A percentile compares a stretch with the other conserved stretches of the same genome.
Evolutionary conservation across 2,113 vertebrate species (phyloP).

Genomic region (Rhynchomys soricoides): DNA sequence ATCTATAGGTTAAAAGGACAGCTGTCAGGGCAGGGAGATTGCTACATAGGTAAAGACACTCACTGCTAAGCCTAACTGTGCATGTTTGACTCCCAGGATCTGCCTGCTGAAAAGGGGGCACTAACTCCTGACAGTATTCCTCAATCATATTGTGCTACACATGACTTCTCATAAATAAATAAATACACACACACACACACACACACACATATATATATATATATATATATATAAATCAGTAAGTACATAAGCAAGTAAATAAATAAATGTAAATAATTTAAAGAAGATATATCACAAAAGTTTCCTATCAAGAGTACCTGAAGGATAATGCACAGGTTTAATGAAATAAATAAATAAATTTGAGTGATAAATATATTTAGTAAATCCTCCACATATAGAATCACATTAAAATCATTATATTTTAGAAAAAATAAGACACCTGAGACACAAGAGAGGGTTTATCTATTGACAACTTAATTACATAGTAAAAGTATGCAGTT

Average conservation of each 20-base stretch:
- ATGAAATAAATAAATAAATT: background rate
- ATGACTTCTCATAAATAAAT: background rate
- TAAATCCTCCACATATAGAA: background rate
- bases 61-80: background rate
- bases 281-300: background rate
- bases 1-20: background rate
- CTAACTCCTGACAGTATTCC: background rate
- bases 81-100: background rate
- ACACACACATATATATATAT: no score
- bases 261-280: background rate
- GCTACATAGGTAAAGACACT: no score
- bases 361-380: background rate
- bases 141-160: background rate
- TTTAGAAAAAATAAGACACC: background rate
- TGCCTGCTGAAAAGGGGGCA: background rate
- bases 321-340: background rate
- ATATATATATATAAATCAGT: no score
- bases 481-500: background rate
- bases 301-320: background rate
- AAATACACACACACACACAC: background rate
- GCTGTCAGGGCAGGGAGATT: background rate
- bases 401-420: background rate
- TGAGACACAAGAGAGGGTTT: background rate
- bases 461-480: background rate
- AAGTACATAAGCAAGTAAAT: no score